Percentiles rank a stretch among this genome's conserved stretches.
Conservation (phyloP, 2,113 vertebrate genomes). For the Elaphurus davidianus region DNA sequence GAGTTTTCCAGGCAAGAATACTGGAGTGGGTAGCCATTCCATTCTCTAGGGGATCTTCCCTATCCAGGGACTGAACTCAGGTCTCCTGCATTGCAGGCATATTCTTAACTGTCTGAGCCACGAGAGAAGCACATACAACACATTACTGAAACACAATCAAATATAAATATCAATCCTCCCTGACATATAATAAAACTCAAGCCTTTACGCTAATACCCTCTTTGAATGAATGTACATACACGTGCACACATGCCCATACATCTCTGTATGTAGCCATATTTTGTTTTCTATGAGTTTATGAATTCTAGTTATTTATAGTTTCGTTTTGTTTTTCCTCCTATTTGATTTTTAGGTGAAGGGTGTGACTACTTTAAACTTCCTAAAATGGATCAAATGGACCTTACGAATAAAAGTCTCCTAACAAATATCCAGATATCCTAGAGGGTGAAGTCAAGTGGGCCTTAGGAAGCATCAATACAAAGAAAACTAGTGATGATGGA, state of each 20-base stretch:
- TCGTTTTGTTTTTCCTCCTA: not conserved
- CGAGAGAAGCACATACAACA: not conserved
- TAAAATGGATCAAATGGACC: not conserved
- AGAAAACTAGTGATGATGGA: not conserved
- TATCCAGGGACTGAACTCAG: not conserved
- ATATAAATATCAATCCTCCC: not conserved
- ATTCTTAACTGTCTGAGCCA: not conserved
- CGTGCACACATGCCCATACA: rapidly evolving
- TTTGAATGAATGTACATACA: not conserved
- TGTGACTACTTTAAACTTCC: not conserved
- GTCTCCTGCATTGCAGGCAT: not conserved
- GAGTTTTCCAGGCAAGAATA: not conserved
- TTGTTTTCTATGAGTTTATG: not conserved
- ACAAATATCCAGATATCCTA: not conserved
- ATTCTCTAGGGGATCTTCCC: not conserved
- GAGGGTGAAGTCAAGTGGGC: not conserved
- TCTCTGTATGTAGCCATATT: not conserved
- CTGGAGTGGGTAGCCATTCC: not conserved
- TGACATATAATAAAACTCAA: not conserved
- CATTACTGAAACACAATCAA: not conserved
- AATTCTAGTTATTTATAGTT: not conserved
- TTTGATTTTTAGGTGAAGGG: not conserved
- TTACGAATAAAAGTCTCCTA: not conserved
- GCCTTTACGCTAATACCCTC: not conserved
- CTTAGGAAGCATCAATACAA: not conserved